phyloP scores from a whole-genome alignment of 2,113 vertebrate species.

The Larimichthys polyactis region DNA sequence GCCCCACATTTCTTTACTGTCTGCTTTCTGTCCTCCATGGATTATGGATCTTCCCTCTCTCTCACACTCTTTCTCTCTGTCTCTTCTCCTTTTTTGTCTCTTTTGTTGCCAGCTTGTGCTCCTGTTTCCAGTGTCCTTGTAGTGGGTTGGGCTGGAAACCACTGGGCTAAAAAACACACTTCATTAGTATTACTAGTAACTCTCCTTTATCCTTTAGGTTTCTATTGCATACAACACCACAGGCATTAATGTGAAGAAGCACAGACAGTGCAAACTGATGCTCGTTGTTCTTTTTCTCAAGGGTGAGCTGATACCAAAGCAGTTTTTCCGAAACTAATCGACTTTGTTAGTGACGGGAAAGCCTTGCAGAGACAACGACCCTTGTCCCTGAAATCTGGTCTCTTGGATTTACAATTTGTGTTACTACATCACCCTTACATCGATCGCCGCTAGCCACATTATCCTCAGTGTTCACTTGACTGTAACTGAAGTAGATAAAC shows the following conservation, averaged over 20 bases:
- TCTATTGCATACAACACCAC: constrained; percentile 27
- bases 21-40: constrained; percentile 56
- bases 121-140: constrained; percentile 57
- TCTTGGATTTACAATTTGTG: constrained; percentile 19
- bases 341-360: too few relatives aligned
- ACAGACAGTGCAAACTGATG: constrained; percentile 24
- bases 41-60: constrained; percentile 56
- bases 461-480: neutral
- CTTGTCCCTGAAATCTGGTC: constrained; percentile 39
- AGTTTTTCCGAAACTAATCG: constrained; percentile 35
- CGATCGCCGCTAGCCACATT: constrained; percentile 6
- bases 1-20: constrained; percentile 56
- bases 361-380: constrained; percentile 2
- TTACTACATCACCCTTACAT: constrained; percentile 12
- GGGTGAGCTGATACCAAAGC: constrained; percentile 76
- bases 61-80: constrained; percentile 3
- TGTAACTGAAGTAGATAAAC: constrained; percentile 13
- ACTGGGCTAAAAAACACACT: constrained; percentile 41
- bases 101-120: constrained; percentile 47
- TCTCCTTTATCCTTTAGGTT: constrained; percentile 28
- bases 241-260: constrained; percentile 26
- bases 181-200: constrained; percentile 36
- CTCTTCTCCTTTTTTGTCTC: neutral
- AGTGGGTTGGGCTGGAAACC: constrained; percentile 33
- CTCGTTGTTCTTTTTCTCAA: constrained; percentile 52